Evolutionary conservation across 2,888 invertebrate species (phyloP).

Genomic region (Hypselothyrea guttata): DNA sequence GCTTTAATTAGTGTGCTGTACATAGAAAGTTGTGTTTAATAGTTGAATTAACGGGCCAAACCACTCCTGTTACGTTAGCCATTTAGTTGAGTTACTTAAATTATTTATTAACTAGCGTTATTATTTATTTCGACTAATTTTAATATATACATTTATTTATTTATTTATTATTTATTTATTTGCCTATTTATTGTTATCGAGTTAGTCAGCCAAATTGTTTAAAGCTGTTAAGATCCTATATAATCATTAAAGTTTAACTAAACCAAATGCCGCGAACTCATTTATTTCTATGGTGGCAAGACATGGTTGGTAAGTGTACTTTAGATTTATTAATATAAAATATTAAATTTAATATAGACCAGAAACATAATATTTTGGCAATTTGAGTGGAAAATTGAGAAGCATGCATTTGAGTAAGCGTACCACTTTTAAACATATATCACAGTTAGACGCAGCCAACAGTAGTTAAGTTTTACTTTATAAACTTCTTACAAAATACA

Average conservation of each 20-base stretch:
- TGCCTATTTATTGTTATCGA: constrained; percentile 51
- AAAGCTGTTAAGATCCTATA: constrained; percentile 40
- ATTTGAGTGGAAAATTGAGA: no score
- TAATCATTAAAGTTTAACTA: constrained; percentile 50
- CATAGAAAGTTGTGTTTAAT: constrained; percentile 63
- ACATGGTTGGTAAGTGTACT: no score
- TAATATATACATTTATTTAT: constrained; percentile 22
- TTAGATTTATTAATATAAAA: no score
- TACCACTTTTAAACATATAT: no score
- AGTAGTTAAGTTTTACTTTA: no score
- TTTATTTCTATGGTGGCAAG: no score
- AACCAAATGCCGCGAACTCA: no score
- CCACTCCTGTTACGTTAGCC: constrained; percentile 62
- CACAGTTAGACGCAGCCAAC: no score
- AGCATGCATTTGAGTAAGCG: no score
- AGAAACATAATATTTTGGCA: no score
- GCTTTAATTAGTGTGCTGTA: constrained; percentile 64
- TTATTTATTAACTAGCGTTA: constrained; percentile 27
- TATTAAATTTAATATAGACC: no score
- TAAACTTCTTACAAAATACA: no score
- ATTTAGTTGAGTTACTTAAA: constrained; percentile 57
- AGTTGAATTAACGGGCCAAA: constrained; percentile 56
- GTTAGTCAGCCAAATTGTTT: constrained; percentile 43
- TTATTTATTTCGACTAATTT: constrained; percentile 31
- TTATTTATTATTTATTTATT: constrained; percentile 39